Conservation (phyloP, 2,113 vertebrate genomes). For the Arenaria interpres region DNA sequence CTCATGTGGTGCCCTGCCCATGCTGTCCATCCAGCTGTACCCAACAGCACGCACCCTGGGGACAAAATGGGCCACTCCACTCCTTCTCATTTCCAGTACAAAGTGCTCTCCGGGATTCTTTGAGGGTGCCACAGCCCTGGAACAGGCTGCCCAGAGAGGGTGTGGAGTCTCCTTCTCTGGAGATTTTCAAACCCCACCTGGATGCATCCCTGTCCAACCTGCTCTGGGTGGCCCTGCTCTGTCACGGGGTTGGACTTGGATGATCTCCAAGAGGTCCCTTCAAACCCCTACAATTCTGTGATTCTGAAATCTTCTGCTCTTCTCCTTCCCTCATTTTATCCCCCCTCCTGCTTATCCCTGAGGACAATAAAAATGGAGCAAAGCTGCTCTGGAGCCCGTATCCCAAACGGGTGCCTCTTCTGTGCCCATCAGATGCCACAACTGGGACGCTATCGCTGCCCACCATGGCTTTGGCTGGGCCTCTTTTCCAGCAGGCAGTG, state of each 20-base stretch:
- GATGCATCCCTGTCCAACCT: too few species aligned
- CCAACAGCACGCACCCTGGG: accelerated
- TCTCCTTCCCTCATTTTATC: not conserved
- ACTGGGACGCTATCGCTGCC: not conserved
- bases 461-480: not conserved
- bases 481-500: not conserved
- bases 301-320: not conserved
- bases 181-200: too few species aligned
- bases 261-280: too few species aligned
- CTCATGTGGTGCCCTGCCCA: accelerated
- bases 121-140: too few species aligned
- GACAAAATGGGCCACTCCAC: accelerated
- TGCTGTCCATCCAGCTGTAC: not conserved
- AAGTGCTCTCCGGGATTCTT: not conserved
- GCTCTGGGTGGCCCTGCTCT: too few species aligned
- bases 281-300: too few species aligned
- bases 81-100: not conserved
- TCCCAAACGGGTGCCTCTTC: not conserved
- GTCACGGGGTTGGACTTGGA: too few species aligned
- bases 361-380: too few species aligned
- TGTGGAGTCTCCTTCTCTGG: too few species aligned
- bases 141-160: too few species aligned
- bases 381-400: not conserved
- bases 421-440: accelerated
- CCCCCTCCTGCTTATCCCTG: accelerated